Evolutionary conservation across 2,888 invertebrate genomes (phyloP).

Genomic region (Leptopilina myrica): DNA sequence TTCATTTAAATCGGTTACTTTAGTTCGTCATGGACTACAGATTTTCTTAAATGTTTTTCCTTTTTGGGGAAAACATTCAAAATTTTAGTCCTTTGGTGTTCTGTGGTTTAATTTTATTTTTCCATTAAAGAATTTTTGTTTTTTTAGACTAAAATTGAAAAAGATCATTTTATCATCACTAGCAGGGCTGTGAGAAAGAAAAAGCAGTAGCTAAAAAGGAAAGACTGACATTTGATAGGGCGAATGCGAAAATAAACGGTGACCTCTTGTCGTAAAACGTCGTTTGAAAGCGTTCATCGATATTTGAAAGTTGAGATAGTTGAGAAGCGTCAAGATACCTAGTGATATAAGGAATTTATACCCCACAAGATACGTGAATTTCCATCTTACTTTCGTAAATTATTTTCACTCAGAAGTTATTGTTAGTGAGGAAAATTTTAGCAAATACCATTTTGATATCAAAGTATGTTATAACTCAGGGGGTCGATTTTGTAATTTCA

Average conservation of each 20-base stretch:
- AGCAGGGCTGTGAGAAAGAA: not conserved
- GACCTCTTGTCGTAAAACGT: constrained; percentile 20
- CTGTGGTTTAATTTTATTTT: not conserved
- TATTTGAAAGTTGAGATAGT: constrained; percentile 4
- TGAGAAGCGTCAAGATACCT: not conserved
- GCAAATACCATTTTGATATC: not conserved
- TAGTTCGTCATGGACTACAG: too few species aligned
- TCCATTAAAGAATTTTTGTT: not conserved
- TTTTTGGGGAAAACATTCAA: too few species aligned
- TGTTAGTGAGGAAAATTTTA: not conserved
- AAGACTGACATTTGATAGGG: constrained; percentile 5
- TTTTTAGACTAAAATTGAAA: not conserved
- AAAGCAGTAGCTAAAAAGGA: not conserved
- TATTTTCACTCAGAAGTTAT: too few species aligned
- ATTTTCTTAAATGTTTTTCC: too few species aligned
- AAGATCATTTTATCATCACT: not conserved
- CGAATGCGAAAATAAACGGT: constrained; percentile 21
- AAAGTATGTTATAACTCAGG: too few species aligned
- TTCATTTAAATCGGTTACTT: too few species aligned
- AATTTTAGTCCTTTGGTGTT: too few species aligned
- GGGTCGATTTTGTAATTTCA: too few species aligned
- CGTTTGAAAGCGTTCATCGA: constrained; percentile 12
- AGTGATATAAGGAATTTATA: constrained; percentile 12
- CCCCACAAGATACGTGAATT: not conserved
- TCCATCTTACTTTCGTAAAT: not conserved